Evolutionary conservation across 2,113 vertebrate species (phyloP).

Genomic region (Erpornis zantholeuca): DNA sequence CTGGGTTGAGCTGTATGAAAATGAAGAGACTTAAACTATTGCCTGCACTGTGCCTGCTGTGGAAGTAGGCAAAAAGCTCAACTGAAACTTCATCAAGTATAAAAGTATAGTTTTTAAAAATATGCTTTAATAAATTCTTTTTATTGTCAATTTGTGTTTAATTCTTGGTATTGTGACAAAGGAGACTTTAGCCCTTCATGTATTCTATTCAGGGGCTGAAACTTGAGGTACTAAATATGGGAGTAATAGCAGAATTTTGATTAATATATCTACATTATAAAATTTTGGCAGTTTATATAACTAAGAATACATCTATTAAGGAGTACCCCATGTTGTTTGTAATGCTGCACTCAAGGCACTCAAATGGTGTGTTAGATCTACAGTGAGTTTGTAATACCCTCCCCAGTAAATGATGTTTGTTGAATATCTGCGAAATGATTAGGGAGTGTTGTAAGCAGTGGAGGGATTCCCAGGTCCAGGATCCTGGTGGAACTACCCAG

Average conservation of each 20-base stretch:
- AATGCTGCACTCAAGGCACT: background rate
- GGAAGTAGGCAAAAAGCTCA: background rate
- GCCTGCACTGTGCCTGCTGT: background rate
- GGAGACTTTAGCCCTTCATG: too few species aligned
- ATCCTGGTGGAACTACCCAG: background rate
- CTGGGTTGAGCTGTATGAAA: background rate
- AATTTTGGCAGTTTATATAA: background rate
- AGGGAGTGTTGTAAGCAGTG: background rate
- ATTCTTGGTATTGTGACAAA: too few species aligned
- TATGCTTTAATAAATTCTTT: accelerated
- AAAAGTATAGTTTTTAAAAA: background rate
- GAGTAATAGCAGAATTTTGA: background rate
- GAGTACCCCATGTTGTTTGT: background rate
- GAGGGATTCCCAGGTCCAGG: background rate
- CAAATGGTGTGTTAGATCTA: background rate
- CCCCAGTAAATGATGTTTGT: background rate
- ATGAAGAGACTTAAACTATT: background rate
- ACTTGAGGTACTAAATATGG: background rate
- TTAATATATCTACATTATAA: background rate
- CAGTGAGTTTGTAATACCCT: background rate
- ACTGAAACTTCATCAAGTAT: background rate
- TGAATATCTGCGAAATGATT: background rate
- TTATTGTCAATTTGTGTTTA: background rate
- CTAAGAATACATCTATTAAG: background rate
- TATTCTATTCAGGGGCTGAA: background rate